Percentiles rank a stretch among this genome's conserved stretches.
These are phyloP conservation scores for Neogobius melanostomus DNA, from an alignment of 2,113 vertebrate species.

Conservation along the genomic window DNA sequence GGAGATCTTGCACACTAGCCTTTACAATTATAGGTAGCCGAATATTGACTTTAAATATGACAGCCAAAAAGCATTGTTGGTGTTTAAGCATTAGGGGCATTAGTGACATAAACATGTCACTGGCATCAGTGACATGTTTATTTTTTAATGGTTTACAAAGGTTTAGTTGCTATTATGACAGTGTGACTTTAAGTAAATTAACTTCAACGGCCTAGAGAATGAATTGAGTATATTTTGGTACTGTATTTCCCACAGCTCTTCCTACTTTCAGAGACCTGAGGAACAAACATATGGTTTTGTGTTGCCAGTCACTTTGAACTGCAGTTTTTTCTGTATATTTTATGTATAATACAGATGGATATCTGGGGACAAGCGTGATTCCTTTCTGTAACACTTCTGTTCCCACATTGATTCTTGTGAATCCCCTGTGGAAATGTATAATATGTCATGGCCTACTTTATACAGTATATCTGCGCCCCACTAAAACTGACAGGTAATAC, in stretches of 20 bases:
- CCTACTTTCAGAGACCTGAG: background rate
- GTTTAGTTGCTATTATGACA: too few species aligned
- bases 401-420: slow-evolving; percentile 13
- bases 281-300: slow-evolving; percentile 3
- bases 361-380: background rate
- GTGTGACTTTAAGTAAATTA: background rate
- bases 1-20: too few species aligned
- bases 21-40: too few species aligned
- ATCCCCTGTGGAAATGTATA: slow-evolving; percentile 34
- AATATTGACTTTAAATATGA: too few species aligned
- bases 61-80: too few species aligned
- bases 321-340: background rate
- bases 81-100: too few species aligned
- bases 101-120: too few species aligned
- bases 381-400: slow-evolving; percentile 12
- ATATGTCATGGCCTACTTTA: slow-evolving; percentile 53
- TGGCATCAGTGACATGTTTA: too few species aligned
- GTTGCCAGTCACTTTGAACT: background rate
- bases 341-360: background rate
- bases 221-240: background rate
- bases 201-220: background rate
- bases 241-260: background rate
- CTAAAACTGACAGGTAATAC: slow-evolving; percentile 10
- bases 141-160: too few species aligned
- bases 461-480: slow-evolving; percentile 18